Base-by-base conservation (phyloP, 2,797 vertebrate genomes). In the Neostethus bicornis region DNA sequence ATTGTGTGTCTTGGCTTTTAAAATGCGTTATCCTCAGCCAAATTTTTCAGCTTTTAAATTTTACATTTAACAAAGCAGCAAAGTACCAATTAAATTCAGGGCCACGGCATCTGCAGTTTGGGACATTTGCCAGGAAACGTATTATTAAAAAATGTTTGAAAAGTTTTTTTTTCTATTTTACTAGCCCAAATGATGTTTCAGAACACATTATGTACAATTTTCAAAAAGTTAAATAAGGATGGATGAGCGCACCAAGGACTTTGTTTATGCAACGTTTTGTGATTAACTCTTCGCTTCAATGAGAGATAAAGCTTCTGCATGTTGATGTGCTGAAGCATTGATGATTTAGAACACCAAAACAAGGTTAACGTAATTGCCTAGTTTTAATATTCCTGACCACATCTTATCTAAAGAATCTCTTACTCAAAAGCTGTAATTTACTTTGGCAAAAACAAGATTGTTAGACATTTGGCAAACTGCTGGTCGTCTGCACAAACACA, bases 21-120 rank as follows among this genome's bases (percentile, higher is more conserved):
- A 70, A 69, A 43, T 12, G 48, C 13, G 1, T 50, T 49, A 45
- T 51, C 11, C n/a, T 2, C 10, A 57, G 26, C 57, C 38, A 52
- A 44, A 67, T 16, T 24, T 46, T 56, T 54, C 38, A 45, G 13
- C 31, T 61, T 43, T 66, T 49, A 56, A 24, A 47, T 44, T 49
- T 38, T 25, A 25, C 21, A 29, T 68, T 79, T 70, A 73, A 62
- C 49, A 66, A 64, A 39, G 38, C 50, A 49, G 53, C 37, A 63
- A 61, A 37, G 43, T 35, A 70, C 55, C 29, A 51, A 48, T 73
- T 70, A 50, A 56, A 34, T 35, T 51, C 10, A 19, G 51, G 43
- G 45, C 28, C 25, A 1, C 21, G 38, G 39, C 35, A 16, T 59
- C 16, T 61, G 14, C 51, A 32, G 35, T 49, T 55, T 37, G 20